These are phyloP conservation scores for Strigamia transsilvanica DNA, from an alignment of 2,888 invertebrate species.

Conservation along the genomic window DNA sequence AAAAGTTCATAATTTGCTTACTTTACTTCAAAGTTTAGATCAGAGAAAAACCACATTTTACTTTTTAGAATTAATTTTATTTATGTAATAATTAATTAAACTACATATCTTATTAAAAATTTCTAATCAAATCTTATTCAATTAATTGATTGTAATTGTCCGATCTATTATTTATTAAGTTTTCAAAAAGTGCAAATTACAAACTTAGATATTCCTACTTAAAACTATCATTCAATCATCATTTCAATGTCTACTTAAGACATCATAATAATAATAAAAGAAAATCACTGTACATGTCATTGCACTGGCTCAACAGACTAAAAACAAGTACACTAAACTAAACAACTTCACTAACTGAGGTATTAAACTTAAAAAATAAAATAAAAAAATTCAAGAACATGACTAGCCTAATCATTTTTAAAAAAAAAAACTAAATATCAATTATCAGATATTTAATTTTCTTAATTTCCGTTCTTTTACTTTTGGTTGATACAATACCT, in stretches of 20 bases:
- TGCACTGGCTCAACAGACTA: slow-evolving; percentile 48
- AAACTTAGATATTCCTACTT: slow-evolving; percentile 17
- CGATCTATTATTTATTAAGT: slow-evolving; percentile 4
- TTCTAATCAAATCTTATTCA: slow-evolving; percentile 14
- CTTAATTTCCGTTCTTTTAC: neutral
- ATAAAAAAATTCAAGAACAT: slow-evolving; percentile 22
- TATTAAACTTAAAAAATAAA: neutral
- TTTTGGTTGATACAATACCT: slow-evolving; percentile 27
- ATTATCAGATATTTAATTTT: neutral
- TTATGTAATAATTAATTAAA: slow-evolving; percentile 3
- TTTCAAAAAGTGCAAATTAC: slow-evolving; percentile 44
- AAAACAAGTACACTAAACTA: slow-evolving; percentile 43
- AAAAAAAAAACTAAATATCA: neutral
- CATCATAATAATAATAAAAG: neutral
- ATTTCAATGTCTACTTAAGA: slow-evolving; percentile 22
- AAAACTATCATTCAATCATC: slow-evolving; percentile 27
- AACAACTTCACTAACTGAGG: slow-evolving; percentile 10
- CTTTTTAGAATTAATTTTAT: neutral
- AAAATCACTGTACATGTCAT: slow-evolving; percentile 47
- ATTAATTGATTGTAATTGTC: slow-evolving; percentile 5
- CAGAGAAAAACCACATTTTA: slow-evolving; percentile 23
- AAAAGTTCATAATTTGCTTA: slow-evolving; percentile 26
- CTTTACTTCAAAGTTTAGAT: neutral
- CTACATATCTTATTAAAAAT: slow-evolving; percentile 19
- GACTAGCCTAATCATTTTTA: slow-evolving; percentile 19